Percentiles rank a stretch among this genome's conserved stretches.
phyloP scores from a whole-genome alignment of 1,140 invertebrate species.

The Philopotamus ludificatus region DNA sequence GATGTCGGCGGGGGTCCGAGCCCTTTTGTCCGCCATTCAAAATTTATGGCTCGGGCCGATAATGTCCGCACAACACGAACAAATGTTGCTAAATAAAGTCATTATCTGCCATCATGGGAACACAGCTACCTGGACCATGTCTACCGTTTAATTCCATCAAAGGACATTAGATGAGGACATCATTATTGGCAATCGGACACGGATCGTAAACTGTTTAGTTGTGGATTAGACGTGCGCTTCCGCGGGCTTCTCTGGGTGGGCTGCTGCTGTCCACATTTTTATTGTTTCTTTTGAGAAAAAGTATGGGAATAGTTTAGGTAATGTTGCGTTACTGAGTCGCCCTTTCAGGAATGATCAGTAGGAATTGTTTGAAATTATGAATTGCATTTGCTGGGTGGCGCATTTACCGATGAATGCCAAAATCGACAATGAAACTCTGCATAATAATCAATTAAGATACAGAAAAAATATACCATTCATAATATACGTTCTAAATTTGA shows the following conservation, averaged over 20 bases:
- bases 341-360: no score
- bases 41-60: constrained; percentile 35
- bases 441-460: no score
- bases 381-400: no score
- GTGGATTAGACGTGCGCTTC: not conserved
- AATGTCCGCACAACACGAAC: constrained; percentile 39
- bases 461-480: no score
- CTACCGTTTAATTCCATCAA: not conserved
- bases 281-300: no score
- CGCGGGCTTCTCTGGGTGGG: constrained; percentile 1
- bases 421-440: no score
- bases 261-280: no score
- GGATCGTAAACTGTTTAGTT: constrained; percentile 7
- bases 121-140: constrained; percentile 26
- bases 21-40: constrained; percentile 31
- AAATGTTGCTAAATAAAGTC: constrained; percentile 40
- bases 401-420: no score
- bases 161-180: not conserved
- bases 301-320: no score
- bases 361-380: no score
- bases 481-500: no score
- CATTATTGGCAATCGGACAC: not conserved
- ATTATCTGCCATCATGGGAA: constrained; percentile 38
- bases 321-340: no score
- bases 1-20: constrained; percentile 16